These are phyloP conservation scores for Rhopalosiphum maidis DNA, from an alignment of 1,140 invertebrate species.

Conservation along the genomic window DNA sequence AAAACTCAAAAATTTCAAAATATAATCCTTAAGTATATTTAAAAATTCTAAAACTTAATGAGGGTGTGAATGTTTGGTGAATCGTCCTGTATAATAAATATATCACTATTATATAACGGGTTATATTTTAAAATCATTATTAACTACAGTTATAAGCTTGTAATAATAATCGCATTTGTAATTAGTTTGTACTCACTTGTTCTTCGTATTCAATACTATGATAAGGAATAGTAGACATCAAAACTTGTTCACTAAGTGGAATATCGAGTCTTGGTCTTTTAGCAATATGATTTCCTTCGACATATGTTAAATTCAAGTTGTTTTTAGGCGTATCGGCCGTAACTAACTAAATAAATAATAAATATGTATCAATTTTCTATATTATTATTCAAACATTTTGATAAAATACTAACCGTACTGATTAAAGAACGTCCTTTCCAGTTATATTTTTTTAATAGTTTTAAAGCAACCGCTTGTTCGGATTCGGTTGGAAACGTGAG, in stretches of 20 bases:
- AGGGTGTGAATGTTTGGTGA: not conserved
- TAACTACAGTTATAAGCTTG: not conserved
- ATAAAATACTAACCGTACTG: conserved; percentile 60
- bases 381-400: not conserved
- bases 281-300: conserved; percentile 51
- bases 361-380: not conserved
- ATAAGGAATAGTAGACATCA: conserved; percentile 60
- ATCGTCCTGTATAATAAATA: not conserved
- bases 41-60: not conserved
- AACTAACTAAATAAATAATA: conserved; percentile 58
- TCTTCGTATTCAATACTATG: conserved; percentile 60
- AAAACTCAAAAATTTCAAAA: not conserved
- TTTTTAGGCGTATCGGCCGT: conserved; percentile 59
- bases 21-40: not conserved
- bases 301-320: conserved; percentile 41
- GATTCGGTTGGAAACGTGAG: conserved; percentile 78
- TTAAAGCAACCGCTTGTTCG: conserved; percentile 74
- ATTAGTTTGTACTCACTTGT: conserved; percentile 58
- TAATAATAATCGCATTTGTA: not conserved
- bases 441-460: conserved; percentile 72
- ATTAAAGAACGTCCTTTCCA: conserved; percentile 73
- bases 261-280: conserved; percentile 60
- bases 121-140: not conserved
- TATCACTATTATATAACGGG: not conserved
- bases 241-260: conserved; percentile 60